phyloP scores from a whole-genome alignment of 2,888 invertebrate genomes.

The Cancer borealis region DNA sequence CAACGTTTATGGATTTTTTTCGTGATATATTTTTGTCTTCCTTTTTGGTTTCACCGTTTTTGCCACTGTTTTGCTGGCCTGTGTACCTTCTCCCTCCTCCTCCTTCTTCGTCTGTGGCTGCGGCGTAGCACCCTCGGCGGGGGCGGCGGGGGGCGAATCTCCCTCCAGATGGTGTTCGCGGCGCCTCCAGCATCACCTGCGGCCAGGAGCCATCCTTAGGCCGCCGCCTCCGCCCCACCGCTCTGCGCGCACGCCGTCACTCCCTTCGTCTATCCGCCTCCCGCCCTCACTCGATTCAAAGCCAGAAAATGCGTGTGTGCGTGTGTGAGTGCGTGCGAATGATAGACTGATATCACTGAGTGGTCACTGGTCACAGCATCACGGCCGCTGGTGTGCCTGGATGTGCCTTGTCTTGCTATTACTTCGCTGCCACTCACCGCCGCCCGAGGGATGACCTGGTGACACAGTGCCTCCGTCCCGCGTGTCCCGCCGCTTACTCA shows the following conservation, averaged over 20 bases:
- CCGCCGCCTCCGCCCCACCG: neutral
- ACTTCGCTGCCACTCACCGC: neutral
- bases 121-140: neutral
- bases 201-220: slow-evolving; percentile 44
- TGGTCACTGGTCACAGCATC: neutral
- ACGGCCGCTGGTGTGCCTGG: neutral
- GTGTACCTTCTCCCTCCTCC: slow-evolving; percentile 14
- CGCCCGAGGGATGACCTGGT: neutral
- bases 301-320: slow-evolving; percentile 2
- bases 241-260: slow-evolving; percentile 13
- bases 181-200: slow-evolving; percentile 32
- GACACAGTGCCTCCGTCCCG: neutral
- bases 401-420: neutral
- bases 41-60: neutral
- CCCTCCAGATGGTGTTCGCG: neutral
- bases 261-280: neutral
- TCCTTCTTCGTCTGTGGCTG: slow-evolving; percentile 10
- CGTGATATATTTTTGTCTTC: neutral
- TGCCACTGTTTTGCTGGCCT: neutral
- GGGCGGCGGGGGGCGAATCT: neutral
- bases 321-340: neutral
- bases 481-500: slow-evolving; percentile 44
- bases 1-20: neutral
- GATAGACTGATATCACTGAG: neutral
- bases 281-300: neutral